phyloP scores from a whole-genome alignment of 1,140 invertebrate species.

The Ceratina calcarata region DNA sequence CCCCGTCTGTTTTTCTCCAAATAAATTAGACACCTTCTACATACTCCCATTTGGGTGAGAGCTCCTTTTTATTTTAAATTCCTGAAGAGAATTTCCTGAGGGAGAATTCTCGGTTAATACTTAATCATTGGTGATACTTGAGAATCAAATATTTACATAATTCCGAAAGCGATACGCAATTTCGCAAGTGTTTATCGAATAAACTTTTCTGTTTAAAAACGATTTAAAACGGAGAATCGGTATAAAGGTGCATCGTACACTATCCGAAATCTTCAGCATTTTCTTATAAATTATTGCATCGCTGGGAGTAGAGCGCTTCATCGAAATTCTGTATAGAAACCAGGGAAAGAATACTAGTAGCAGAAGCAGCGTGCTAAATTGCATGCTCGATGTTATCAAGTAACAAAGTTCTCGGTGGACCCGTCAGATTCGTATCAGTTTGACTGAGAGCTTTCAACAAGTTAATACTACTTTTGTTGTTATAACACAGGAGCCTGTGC shows the following conservation, averaged over 20 bases:
- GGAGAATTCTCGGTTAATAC: too few species aligned
- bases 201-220: too few species aligned
- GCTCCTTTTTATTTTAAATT: too few species aligned
- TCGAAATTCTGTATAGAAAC: background rate
- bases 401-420: slow-evolving; percentile 39
- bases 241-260: too few species aligned
- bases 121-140: too few species aligned
- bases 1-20: background rate
- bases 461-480: slow-evolving; percentile 50
- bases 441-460: slow-evolving; percentile 46
- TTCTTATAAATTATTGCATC: background rate
- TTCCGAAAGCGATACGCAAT: too few species aligned
- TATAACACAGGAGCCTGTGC: background rate
- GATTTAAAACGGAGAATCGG: too few species aligned
- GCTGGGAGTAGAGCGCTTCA: background rate
- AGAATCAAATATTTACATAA: too few species aligned
- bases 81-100: too few species aligned
- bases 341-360: background rate
- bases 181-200: too few species aligned
- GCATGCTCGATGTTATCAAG: slow-evolving; percentile 25
- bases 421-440: slow-evolving; percentile 18
- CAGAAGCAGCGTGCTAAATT: slow-evolving; percentile 33
- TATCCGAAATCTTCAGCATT: background rate
- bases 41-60: too few species aligned
- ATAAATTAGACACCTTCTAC: too few species aligned